phyloP scores from a whole-genome alignment of 23 tunicate species.

The Diplosoma virens region DNA sequence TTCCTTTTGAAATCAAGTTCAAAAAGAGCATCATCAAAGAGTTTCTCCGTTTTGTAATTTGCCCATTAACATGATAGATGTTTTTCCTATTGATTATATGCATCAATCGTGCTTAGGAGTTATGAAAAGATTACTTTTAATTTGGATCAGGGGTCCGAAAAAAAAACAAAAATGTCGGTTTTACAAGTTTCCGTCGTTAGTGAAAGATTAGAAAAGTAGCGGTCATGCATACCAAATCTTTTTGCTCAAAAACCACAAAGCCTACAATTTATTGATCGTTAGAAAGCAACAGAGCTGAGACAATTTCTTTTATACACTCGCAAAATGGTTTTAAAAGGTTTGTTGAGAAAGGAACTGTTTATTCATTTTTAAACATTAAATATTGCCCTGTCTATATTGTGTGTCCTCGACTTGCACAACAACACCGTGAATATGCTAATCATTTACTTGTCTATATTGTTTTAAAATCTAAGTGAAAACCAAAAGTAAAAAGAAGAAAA shows the following conservation, averaged over 20 bases:
- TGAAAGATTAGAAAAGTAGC: background rate
- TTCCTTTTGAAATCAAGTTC: background rate
- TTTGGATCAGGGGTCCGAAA: background rate
- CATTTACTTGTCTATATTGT: background rate
- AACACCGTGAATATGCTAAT: background rate
- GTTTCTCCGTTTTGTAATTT: background rate
- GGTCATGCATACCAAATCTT: background rate
- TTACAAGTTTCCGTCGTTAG: background rate
- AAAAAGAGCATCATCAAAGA: background rate
- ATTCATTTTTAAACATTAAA: background rate
- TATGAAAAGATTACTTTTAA: background rate
- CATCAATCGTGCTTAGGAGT: background rate
- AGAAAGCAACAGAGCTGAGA: background rate
- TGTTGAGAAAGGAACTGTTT: background rate
- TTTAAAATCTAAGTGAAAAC: too few relatives aligned
- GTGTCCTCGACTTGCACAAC: background rate
- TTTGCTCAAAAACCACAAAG: background rate
- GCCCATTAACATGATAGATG: background rate
- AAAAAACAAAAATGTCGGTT: background rate
- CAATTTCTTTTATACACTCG: background rate
- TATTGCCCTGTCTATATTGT: background rate
- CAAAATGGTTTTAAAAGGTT: background rate
- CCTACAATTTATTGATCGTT: background rate
- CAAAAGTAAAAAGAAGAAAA: too few relatives aligned
- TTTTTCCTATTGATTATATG: background rate